Conservation (phyloP, 2,113 vertebrate species). For the Plectropomus leopardus region DNA sequence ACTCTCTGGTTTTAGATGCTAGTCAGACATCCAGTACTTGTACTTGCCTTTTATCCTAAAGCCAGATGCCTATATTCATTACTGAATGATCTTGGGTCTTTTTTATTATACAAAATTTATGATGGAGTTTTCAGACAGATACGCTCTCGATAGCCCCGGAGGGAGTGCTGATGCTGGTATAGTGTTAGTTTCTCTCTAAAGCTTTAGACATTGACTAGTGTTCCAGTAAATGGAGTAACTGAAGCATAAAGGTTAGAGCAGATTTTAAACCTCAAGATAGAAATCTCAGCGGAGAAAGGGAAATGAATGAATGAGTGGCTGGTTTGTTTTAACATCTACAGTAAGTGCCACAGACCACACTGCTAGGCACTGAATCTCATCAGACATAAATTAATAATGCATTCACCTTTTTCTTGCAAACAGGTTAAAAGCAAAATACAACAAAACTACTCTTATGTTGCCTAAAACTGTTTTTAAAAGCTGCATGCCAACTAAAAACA, state of each 20-base stretch:
- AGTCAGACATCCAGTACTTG: neutral
- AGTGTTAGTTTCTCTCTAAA: neutral
- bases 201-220: neutral
- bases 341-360: neutral
- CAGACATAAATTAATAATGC: no score
- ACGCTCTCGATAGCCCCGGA: neutral
- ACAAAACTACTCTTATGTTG: no score
- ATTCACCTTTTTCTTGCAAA: no score
- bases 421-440: no score
- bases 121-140: neutral
- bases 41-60: neutral
- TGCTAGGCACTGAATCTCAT: neutral
- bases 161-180: neutral
- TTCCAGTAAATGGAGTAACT: constrained; percentile 12
- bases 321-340: neutral
- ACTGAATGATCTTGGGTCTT: neutral
- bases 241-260: neutral
- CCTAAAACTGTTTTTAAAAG: no score
- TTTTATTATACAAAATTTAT: neutral
- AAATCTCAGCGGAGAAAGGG: neutral
- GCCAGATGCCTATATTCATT: neutral
- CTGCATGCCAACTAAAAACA: no score
- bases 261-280: neutral
- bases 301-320: constrained; percentile 8
- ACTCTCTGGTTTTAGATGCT: neutral